Base-by-base conservation (phyloP, 2,113 vertebrate species). In the Lagopus muta region DNA sequence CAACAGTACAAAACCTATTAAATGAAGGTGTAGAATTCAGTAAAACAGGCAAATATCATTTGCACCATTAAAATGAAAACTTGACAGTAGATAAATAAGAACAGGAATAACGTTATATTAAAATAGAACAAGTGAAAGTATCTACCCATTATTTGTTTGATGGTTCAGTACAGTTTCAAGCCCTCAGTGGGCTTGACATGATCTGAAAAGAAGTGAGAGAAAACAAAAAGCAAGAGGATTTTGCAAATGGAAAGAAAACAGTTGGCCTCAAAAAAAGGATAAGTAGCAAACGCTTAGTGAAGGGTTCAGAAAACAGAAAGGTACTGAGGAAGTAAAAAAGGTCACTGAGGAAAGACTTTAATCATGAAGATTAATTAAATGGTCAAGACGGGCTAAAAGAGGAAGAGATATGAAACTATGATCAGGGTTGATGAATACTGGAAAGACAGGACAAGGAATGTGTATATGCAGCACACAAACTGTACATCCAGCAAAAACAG, bases 401-500 rank as follows among this genome's bases (percentile, higher is more conserved):
- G 64, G 73, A 90, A 95, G 32, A 75, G 61, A 83, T 82, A 86
- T 16, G 27, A 45, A 83, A 57, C 36, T 43, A 81, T 24, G 27
- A 73, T 92, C 66, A 84, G 38, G 10, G 70, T 79, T 92, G 95
- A 93, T n/a, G 77, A 86, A 70, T 1, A 77, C 32, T 42, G 85
- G 58, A 71, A 82, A 81, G 73, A 60, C 70, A 90, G 91, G 69
- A 88, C 52, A 62, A 78, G 60, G 80, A 90, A 87, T 57, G 67
- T 92, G 77, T 89, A 77, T 30, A 62, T 89, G 34, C 80, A 92
- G 92, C 91, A 93, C 86, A 83, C 64, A 79, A 82, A 96, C n/a
- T 79, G 76, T 91, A 76, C 76, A 93, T 89, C 86, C 89, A 91
- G 88, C 90, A 95, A 81, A 93, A 95, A 4, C 57, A 77, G 78